phyloP scores from a whole-genome alignment of 35 echinoderm and acorn worm species.

The Eucidaris tribuloides region DNA sequence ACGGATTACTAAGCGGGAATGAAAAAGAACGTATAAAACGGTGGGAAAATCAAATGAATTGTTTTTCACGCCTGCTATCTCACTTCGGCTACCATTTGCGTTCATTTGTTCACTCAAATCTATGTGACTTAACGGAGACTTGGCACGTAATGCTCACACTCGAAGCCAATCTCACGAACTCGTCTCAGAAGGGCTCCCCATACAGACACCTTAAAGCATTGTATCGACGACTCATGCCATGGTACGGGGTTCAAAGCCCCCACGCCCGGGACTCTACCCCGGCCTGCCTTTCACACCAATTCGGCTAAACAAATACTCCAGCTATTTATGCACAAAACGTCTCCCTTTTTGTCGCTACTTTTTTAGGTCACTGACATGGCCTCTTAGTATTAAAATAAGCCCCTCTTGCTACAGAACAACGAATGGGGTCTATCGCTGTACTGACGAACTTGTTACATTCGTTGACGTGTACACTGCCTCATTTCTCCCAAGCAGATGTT shows the following conservation, averaged over 20 bases:
- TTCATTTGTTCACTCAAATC: constrained; percentile 3
- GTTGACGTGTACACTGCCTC: too few species aligned
- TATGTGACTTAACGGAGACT: constrained; percentile 21
- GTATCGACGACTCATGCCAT: too few species aligned
- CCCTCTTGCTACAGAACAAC: neutral
- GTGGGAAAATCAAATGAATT: constrained; percentile 31
- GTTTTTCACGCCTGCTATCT: constrained; percentile 15
- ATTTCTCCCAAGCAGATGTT: too few species aligned
- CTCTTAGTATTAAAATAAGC: too few species aligned
- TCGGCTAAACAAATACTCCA: constrained; percentile 37
- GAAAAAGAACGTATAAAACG: neutral
- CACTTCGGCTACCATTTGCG: constrained; percentile 20
- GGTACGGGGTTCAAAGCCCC: constrained; percentile 15
- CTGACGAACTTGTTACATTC: constrained; percentile 13
- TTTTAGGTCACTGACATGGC: constrained; percentile 8
- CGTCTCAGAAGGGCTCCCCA: neutral
- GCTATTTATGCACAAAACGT: constrained; percentile 32
- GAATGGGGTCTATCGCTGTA: neutral
- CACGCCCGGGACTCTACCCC: constrained; percentile 15
- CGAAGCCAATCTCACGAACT: neutral
- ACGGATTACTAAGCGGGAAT: too few species aligned
- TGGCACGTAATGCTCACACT: neutral
- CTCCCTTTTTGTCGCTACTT: neutral
- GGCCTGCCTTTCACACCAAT: constrained; percentile 24
- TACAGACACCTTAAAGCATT: neutral